Percentiles rank a stretch among this genome's conserved stretches.
These are phyloP conservation scores for Lucinisca nassula DNA, from an alignment of 2,888 invertebrate species.

Conservation along the genomic window DNA sequence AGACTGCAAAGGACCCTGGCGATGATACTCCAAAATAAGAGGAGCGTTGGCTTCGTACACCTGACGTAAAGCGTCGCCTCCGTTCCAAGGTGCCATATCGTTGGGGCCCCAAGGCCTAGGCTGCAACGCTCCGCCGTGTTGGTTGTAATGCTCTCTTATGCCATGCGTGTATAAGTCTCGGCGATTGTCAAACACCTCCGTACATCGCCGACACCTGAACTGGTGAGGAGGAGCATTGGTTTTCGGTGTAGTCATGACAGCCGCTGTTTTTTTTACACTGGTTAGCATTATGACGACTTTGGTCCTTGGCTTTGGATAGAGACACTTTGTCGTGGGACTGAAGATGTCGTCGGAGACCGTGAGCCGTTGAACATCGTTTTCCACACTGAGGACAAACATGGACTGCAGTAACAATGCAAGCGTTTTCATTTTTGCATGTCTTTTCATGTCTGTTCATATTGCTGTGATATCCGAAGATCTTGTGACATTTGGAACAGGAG, in stretches of 20 bases:
- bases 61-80: background rate
- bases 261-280: no score
- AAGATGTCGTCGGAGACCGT: background rate
- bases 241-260: no score
- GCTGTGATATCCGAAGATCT: background rate
- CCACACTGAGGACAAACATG: background rate
- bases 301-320: no score
- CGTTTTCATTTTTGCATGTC: background rate
- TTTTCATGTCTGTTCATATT: background rate
- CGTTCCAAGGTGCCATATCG: background rate
- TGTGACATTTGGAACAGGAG: background rate
- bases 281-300: no score
- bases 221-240: no score
- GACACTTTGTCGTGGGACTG: background rate
- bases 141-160: conserved; percentile 10
- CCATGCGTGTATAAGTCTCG: conserved; percentile 19
- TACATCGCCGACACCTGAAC: conserved; percentile 25
- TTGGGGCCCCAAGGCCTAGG: conserved; percentile 14
- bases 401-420: no score
- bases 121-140: conserved; percentile 4
- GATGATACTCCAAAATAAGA: background rate
- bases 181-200: background rate
- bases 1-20: background rate
- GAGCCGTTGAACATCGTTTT: background rate
- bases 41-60: conserved; percentile 21